Conservation (phyloP, 2,113 vertebrate species). For the Galbula dea region DNA sequence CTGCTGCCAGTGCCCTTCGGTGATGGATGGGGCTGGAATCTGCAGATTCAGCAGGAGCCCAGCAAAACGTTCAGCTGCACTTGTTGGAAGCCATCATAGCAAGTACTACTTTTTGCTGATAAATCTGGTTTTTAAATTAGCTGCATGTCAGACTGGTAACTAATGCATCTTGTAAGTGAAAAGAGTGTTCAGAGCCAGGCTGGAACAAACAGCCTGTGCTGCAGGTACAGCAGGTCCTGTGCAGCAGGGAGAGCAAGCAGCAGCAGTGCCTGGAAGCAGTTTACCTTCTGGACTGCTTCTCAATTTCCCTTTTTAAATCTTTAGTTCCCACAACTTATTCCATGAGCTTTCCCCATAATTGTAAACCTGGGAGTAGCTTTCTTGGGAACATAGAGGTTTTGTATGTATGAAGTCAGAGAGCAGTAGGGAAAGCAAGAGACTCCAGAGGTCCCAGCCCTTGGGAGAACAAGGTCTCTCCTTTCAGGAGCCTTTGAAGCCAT, state of each 20-base stretch:
- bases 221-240: background rate
- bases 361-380: background rate
- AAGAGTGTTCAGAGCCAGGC: background rate
- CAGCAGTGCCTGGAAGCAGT: background rate
- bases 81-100: background rate
- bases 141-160: slow-evolving; percentile 20
- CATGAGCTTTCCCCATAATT: background rate
- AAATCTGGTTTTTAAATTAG: slow-evolving; percentile 41
- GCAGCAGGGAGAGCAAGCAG: background rate
- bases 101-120: slow-evolving; percentile 6
- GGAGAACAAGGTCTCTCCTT: background rate
- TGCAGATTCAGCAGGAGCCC: background rate
- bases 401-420: background rate
- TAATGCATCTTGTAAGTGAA: slow-evolving; percentile 26
- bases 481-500: background rate
- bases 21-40: background rate
- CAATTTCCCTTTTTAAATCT: background rate
- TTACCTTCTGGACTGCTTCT: background rate
- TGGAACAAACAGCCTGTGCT: background rate
- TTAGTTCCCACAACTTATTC: background rate
- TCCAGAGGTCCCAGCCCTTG: background rate
- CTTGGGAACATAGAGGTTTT: background rate
- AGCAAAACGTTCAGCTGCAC: background rate
- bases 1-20: background rate
- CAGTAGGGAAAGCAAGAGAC: background rate